These are phyloP conservation scores for Epinephelus lanceolatus DNA, from an alignment of 2,113 vertebrate genomes.

Conservation along the genomic window DNA sequence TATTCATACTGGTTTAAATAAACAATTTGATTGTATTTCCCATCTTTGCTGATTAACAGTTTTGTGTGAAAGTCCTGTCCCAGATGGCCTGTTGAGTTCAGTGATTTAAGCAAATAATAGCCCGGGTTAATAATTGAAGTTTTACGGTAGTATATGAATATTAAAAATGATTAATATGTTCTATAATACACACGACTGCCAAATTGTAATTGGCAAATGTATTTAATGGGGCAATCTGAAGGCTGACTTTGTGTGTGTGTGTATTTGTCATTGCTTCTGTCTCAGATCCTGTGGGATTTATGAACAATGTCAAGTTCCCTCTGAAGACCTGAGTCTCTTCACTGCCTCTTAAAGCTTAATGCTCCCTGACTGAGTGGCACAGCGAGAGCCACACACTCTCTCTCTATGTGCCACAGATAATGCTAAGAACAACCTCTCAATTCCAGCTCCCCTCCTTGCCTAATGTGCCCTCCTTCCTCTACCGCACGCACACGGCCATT, in stretches of 20 bases:
- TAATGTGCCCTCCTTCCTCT: slow-evolving; percentile 70
- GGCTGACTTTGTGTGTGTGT: slow-evolving; percentile 13
- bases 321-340: slow-evolving; percentile 78
- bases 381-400: slow-evolving; percentile 73
- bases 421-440: slow-evolving; percentile 82
- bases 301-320: slow-evolving; percentile 82
- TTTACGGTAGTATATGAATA: neutral
- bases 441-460: slow-evolving; percentile 74
- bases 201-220: slow-evolving; percentile 36
- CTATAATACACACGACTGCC: neutral
- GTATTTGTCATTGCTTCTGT: slow-evolving; percentile 50
- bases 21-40: too few species aligned
- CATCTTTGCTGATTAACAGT: too few species aligned
- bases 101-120: too few species aligned
- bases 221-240: slow-evolving; percentile 40
- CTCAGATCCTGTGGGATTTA: slow-evolving; percentile 78
- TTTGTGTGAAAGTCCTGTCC: too few species aligned
- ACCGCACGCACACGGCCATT: slow-evolving; percentile 50
- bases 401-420: slow-evolving; percentile 80
- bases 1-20: too few species aligned
- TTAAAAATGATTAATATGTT: slow-evolving; percentile 15
- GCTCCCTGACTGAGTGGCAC: slow-evolving; percentile 83
- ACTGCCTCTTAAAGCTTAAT: slow-evolving; percentile 80
- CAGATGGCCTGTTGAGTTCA: too few species aligned
- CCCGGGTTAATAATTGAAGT: too few species aligned